Conservation (phyloP, 2,888 invertebrate species). For the Dilophus febrilis region DNA sequence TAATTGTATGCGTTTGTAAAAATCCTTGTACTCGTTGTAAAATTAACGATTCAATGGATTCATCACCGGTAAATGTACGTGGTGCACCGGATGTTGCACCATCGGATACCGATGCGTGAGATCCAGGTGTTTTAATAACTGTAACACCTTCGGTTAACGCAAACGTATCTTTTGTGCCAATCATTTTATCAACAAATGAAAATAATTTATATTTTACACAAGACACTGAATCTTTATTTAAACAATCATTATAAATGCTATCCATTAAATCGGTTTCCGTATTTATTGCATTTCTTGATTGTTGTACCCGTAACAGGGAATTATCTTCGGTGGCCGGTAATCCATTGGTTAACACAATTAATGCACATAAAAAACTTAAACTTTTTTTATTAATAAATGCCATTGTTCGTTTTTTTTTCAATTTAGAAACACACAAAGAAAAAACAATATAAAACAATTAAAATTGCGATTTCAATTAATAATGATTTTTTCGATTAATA, state of each 20-base stretch:
- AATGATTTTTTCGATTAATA: too few relatives aligned
- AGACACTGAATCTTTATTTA: slow-evolving; percentile 66
- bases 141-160: slow-evolving; percentile 69
- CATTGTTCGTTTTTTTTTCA: slow-evolving; percentile 15
- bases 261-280: slow-evolving; percentile 65
- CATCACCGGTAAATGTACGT: slow-evolving; percentile 46
- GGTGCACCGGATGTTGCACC: slow-evolving; percentile 56
- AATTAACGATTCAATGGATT: slow-evolving; percentile 45
- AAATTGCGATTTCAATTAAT: too few relatives aligned
- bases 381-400: slow-evolving; percentile 31
- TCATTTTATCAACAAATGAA: slow-evolving; percentile 70
- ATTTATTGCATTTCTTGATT: slow-evolving; percentile 39
- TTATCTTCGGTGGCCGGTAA: slow-evolving; percentile 54
- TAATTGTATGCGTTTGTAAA: slow-evolving; percentile 62
- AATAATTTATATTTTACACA: slow-evolving; percentile 78
- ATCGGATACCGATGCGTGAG: slow-evolving; percentile 15
- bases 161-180: slow-evolving; percentile 63
- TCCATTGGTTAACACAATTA: slow-evolving; percentile 37
- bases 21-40: slow-evolving; percentile 55
- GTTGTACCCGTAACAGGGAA: not conserved
- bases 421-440: not conserved
- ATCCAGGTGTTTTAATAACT: slow-evolving; percentile 55
- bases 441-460: too few relatives aligned
- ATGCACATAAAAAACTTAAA: slow-evolving; percentile 34
- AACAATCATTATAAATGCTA: slow-evolving; percentile 57